Evolutionary conservation across 1,140 invertebrate species (phyloP).

Genomic region (Psix sp.): DNA sequence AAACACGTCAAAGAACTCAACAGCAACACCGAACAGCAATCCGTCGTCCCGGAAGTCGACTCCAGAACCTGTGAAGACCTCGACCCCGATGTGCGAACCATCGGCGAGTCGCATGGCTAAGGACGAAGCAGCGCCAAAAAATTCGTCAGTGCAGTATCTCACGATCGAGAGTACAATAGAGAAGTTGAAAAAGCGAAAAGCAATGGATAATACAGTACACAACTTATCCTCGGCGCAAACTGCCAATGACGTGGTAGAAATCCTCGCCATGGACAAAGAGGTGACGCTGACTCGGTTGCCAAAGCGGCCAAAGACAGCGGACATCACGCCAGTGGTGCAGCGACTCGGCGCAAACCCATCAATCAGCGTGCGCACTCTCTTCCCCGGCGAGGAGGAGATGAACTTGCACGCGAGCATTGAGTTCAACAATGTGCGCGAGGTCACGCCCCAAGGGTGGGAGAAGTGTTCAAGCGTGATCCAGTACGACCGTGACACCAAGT

Average conservation of each 20-base stretch:
- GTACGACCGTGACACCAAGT: slow-evolving; percentile 87
- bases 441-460: slow-evolving; percentile 88
- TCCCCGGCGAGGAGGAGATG: slow-evolving; percentile 88
- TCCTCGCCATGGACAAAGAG: slow-evolving; percentile 75
- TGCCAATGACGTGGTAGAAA: slow-evolving; percentile 69
- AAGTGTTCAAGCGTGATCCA: slow-evolving; percentile 86
- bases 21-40: slow-evolving; percentile 46
- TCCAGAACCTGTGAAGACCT: slow-evolving; percentile 61
- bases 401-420: slow-evolving; percentile 85
- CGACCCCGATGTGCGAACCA: slow-evolving; percentile 39
- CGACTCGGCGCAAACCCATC: slow-evolving; percentile 85
- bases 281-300: slow-evolving; percentile 73
- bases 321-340: slow-evolving; percentile 75
- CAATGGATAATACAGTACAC: slow-evolving; percentile 62
- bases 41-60: slow-evolving; percentile 61
- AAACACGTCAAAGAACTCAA: slow-evolving; percentile 60
- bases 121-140: slow-evolving; percentile 9
- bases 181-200: slow-evolving; percentile 73
- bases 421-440: slow-evolving; percentile 81
- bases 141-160: slow-evolving; percentile 59
- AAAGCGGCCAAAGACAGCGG: slow-evolving; percentile 66
- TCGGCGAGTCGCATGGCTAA: slow-evolving; percentile 36
- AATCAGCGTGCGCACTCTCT: slow-evolving; percentile 86
- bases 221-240: slow-evolving; percentile 29
- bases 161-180: slow-evolving; percentile 71